These are phyloP conservation scores for Platynereis dumerilii DNA, from an alignment of 2,888 invertebrate species.

Conservation along the genomic window DNA sequence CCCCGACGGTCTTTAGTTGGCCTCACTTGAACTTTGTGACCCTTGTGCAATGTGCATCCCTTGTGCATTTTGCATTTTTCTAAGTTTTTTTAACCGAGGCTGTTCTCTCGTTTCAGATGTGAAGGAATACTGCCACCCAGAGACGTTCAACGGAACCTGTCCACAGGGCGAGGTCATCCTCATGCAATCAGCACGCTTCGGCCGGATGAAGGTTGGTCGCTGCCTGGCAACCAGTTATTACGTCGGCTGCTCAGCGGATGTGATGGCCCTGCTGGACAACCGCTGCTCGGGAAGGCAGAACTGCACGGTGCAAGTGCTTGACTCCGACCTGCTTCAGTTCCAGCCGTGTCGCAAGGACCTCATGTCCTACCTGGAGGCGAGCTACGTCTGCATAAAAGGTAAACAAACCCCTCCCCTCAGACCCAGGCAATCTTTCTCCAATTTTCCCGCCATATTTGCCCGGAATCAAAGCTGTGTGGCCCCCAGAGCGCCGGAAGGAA, in stretches of 20 bases:
- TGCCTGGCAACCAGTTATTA: constrained; percentile 25
- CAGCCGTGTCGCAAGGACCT: constrained; percentile 32
- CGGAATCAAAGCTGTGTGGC: too few relatives aligned
- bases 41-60: too few relatives aligned
- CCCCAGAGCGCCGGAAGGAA: too few relatives aligned
- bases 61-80: too few relatives aligned
- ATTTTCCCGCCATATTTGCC: too few relatives aligned
- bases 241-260: constrained; percentile 26
- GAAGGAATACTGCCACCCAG: constrained; percentile 27
- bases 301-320: constrained; percentile 22
- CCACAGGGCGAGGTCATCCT: constrained; percentile 23
- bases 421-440: background rate
- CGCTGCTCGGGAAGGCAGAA: constrained; percentile 25
- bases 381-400: constrained; percentile 31
- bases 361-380: constrained; percentile 33
- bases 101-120: too few relatives aligned
- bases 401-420: background rate
- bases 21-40: too few relatives aligned
- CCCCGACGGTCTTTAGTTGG: too few relatives aligned
- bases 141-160: constrained; percentile 26
- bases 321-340: constrained; percentile 17
- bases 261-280: constrained; percentile 16
- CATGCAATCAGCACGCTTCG: constrained; percentile 25
- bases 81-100: too few relatives aligned
- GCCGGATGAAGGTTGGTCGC: constrained; percentile 26